Evolutionary conservation across 2,113 vertebrate genomes (phyloP), one percentile per base, ranked within the genome.

Genomic region (Ammodytes dubius): DNA sequence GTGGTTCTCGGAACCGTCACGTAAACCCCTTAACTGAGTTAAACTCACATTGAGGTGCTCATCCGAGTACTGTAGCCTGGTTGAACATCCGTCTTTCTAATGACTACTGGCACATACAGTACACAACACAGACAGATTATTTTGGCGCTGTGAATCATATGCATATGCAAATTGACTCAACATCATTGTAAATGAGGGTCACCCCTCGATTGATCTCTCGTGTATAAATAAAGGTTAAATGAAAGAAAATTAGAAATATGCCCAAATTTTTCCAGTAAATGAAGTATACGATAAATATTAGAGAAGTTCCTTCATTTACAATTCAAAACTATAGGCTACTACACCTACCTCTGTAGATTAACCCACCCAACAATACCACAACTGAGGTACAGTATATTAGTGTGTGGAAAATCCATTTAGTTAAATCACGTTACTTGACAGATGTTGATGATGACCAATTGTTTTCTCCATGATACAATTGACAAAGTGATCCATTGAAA

Each of bases 31-130:
- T 75, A 56, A 76, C 63, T 27, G 42, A 60, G 57, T 86, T 78
- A 70, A 60, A 45, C 63, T 78, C 81, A 66, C 70, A 60, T 82
- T 70, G 65, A 70, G 54, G 75, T 10, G 6, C 19, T 39, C 77
- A 85, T 72, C 5, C 12, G 13, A 72, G 79, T 40, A 17, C n/a
- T 35, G 68, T 66, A 43, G 61, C 54, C 35, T 7, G n/a, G 9
- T 65, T 69, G 39, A 56, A 72, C 56, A 56, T 68, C n/a, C 17
- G 46, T 67, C 17, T 52, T 52, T 46, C 19, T 43, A 39, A 77
- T 58, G 13, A 65, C 53, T 10, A 54, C 3, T 12, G 39, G 13
- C 19, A 40, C 37, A 50, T 6, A 35, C 43, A 75, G 43, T 6
- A 35, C 43, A 75, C 15, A 40, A 17, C 2, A 15, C 4, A 9